A percentile compares a stretch with the other conserved stretches of the same genome.
These are phyloP conservation scores for Crematogaster levior DNA, from an alignment of 2,888 invertebrate genomes.

Conservation along the genomic window DNA sequence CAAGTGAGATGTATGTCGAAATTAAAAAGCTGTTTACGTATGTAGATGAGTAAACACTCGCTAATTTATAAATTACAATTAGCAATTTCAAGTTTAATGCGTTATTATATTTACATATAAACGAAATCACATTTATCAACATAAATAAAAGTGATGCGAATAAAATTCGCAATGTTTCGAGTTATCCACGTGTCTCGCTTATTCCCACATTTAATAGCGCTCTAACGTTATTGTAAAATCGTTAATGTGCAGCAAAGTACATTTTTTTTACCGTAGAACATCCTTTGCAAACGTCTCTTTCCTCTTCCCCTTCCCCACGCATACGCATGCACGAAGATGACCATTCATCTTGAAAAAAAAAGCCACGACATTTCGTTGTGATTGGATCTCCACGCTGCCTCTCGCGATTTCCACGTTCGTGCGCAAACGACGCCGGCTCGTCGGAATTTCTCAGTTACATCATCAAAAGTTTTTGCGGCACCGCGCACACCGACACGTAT, in stretches of 20 bases:
- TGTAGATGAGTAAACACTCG: neutral
- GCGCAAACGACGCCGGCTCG: conserved; percentile 44
- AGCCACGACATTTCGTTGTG: conserved; percentile 44
- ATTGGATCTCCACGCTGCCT: conserved; percentile 40
- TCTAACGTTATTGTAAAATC: conserved; percentile 14
- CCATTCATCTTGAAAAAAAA: neutral
- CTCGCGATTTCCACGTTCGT: conserved; percentile 44
- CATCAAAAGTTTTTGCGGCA: conserved; percentile 69
- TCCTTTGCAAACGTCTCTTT: neutral
- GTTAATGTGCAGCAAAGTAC: neutral
- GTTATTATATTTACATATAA: neutral
- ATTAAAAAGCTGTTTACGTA: neutral
- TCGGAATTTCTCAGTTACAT: conserved; percentile 75
- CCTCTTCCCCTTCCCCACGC: neutral
- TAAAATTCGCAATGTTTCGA: conserved; percentile 17
- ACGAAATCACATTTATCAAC: neutral
- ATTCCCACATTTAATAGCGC: neutral
- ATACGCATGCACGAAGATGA: neutral
- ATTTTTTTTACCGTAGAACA: neutral
- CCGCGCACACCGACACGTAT: conserved; percentile 35
- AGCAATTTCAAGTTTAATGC: neutral
- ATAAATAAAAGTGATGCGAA: conserved; percentile 5
- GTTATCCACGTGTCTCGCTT: neutral
- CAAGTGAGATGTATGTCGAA: neutral
- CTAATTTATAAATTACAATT: neutral